Percentiles rank a stretch among this genome's conserved stretches.
phyloP scores from a whole-genome alignment of 2,113 vertebrate genomes.

The Salvelinus sp. region DNA sequence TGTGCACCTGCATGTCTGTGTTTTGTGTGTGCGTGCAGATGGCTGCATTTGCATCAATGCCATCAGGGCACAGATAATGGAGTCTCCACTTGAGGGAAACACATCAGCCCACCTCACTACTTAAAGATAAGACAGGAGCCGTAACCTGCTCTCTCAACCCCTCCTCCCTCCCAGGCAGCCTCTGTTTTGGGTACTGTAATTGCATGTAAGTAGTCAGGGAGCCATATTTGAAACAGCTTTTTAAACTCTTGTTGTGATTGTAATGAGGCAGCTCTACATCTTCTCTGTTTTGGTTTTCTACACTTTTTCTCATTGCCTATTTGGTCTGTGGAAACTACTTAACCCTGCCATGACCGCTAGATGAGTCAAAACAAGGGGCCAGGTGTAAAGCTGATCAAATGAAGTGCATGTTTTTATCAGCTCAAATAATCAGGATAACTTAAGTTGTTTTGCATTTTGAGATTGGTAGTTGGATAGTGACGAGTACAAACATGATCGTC shows the following conservation, averaged over 20 bases:
- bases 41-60: neutral
- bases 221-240: conserved; percentile 10
- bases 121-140: conserved; percentile 21
- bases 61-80: neutral
- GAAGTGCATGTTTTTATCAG: too few relatives aligned
- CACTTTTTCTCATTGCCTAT: neutral
- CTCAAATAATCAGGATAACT: too few relatives aligned
- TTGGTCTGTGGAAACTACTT: too few relatives aligned
- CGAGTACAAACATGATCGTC: too few relatives aligned
- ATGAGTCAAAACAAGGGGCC: too few relatives aligned
- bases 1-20: too few relatives aligned
- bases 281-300: neutral
- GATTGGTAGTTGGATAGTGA: too few relatives aligned
- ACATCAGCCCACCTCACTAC: conserved; percentile 26
- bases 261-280: too few relatives aligned
- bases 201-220: conserved; percentile 34
- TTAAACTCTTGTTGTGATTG: neutral
- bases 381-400: too few relatives aligned
- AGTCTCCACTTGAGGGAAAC: neutral
- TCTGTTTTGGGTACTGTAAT: conserved; percentile 43
- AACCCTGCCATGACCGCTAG: too few relatives aligned
- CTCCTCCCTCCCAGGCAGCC: conserved; percentile 22
- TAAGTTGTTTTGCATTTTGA: too few relatives aligned
- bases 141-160: too few relatives aligned
- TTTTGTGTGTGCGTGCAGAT: neutral